phyloP scores from a whole-genome alignment of 2,888 invertebrate species.

The Apodemia zela region DNA sequence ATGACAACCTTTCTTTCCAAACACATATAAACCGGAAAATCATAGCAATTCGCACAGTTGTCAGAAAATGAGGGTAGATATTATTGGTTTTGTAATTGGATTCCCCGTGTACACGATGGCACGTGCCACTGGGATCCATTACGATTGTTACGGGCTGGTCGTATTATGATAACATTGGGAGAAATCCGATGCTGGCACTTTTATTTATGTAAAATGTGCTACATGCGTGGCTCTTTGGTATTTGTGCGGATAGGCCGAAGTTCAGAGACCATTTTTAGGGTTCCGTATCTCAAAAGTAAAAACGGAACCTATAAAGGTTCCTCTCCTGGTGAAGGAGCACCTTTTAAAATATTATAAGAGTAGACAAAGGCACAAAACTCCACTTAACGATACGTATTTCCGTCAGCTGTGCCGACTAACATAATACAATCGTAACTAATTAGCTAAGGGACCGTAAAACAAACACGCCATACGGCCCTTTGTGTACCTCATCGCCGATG shows the following conservation, averaged over 20 bases:
- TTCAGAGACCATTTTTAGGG: too few species aligned
- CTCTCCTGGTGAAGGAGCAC: too few species aligned
- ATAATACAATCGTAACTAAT: not conserved
- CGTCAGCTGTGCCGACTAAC: conserved; percentile 5
- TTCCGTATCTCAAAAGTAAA: too few species aligned
- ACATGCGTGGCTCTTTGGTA: not conserved
- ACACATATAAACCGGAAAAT: too few species aligned
- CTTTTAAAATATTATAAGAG: too few species aligned
- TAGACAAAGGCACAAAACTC: not conserved
- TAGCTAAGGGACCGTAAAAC: conserved; percentile 6
- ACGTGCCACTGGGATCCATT: not conserved
- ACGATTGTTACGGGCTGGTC: not conserved
- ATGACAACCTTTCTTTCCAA: too few species aligned
- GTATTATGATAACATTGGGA: conserved; percentile 10
- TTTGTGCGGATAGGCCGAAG: not conserved
- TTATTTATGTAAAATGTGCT: not conserved
- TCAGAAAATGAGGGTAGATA: not conserved
- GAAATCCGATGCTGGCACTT: not conserved
- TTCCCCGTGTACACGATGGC: not conserved
- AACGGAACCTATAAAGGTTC: too few species aligned
- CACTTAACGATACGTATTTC: not conserved
- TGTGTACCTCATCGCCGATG: conserved; percentile 4
- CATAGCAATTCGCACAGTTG: too few species aligned
- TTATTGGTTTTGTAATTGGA: conserved; percentile 5
- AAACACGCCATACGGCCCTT: conserved; percentile 10